Percentiles rank a stretch among this genome's conserved stretches.
Conservation (phyloP, 2,113 vertebrate genomes). For the Sterna hirundo region DNA sequence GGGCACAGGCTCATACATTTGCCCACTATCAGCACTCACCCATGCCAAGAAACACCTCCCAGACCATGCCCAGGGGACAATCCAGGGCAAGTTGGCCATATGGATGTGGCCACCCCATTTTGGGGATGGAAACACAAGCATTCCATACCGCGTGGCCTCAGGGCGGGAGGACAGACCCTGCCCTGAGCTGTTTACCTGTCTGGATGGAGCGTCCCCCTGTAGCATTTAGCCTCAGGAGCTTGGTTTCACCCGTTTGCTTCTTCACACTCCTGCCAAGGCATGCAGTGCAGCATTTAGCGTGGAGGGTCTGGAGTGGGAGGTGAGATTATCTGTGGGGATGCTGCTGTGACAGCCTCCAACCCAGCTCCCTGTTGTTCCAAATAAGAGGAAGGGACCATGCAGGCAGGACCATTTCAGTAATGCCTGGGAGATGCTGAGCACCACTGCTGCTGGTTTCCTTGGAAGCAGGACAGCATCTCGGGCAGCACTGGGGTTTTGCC, state of each 20-base stretch:
- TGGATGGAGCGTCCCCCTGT: neutral
- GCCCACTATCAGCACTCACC: neutral
- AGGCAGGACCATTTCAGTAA: neutral
- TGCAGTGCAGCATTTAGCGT: rapidly evolving
- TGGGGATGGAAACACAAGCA: neutral
- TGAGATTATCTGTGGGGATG: neutral
- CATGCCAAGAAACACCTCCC: neutral
- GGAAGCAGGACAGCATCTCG: neutral
- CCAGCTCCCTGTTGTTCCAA: neutral
- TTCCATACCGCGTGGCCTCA: rapidly evolving
- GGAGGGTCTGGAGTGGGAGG: neutral
- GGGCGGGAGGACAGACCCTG: neutral
- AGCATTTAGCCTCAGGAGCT: neutral
- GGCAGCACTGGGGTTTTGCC: neutral
- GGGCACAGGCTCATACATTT: neutral
- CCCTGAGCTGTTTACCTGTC: neutral
- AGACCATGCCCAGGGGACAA: neutral
- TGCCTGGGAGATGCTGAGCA: neutral
- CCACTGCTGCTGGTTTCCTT: neutral
- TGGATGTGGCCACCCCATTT: neutral
- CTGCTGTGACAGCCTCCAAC: neutral
- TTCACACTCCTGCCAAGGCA: rapidly evolving
- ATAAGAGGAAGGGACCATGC: neutral
- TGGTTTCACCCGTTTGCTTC: neutral
- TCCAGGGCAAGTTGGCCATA: neutral